Evolutionary conservation across 2,113 vertebrate genomes (phyloP), one percentile per base, ranked within the genome.

Genomic region (Cochlearius cochlearius): DNA sequence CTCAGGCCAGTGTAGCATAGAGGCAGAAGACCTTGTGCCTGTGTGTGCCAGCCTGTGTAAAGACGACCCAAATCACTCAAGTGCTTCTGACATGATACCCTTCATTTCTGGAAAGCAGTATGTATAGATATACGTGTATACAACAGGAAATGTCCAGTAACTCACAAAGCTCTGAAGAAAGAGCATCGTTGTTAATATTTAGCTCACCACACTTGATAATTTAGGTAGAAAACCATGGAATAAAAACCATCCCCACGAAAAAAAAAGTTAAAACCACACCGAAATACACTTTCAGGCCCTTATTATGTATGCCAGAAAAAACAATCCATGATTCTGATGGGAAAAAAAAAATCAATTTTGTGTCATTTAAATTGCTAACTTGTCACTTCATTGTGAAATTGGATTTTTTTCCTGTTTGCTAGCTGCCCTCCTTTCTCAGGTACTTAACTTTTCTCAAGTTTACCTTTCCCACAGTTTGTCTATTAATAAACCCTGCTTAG

Each of bases 401-500:
- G 41, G 30, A 27, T 30, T 87, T 88, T 81, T 89, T 89, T 85
- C 80, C 84, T 80, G 43, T 93, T 96, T 97, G 71, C 45, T 79
- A 86, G 34, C 43, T 92, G 39, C n/a, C 43, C 22, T 81, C 41
- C 32, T 67, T 96, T 96, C 81, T 78, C 82, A 94, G 85, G 43
- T 38, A 85, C 55, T 93, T 69, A 87, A 45, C 52, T 82, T 86
- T 82, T 83, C 69, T 41, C 4, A 84, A 95, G 82, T 98, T 98
- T 97, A 88, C 93, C 95, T 97, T 98, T 96, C 96, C 86, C 91
- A 97, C 59, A 92, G 49, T 88, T 80, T 69, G 63, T 41, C 73
- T 89, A 59, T 90, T 95, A 87, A 75, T 67, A 72, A 81, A 62
- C 55, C 32, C n/a, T 43, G 26, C 53, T 86, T 96, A 81, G 84